Conservation (phyloP, 2,797 vertebrate species). For the Chrysolophus pictus region DNA sequence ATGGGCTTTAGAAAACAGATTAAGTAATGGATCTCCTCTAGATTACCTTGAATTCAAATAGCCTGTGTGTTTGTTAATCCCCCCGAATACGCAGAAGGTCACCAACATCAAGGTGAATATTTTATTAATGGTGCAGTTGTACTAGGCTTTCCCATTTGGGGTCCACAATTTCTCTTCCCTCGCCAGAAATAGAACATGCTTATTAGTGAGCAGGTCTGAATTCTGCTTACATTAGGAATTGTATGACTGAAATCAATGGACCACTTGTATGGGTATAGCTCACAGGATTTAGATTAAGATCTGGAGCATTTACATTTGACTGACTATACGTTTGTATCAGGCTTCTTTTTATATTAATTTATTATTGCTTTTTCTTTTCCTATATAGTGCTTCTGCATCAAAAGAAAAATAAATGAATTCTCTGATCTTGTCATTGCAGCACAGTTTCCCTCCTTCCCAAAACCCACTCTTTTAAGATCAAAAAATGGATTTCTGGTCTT, state of each 20-base stretch:
- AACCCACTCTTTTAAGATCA: neutral
- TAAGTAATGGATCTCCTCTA: slow-evolving; percentile 24
- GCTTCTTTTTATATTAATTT: slow-evolving; percentile 8
- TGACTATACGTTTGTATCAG: neutral
- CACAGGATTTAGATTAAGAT: slow-evolving; percentile 19
- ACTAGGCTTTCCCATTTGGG: neutral
- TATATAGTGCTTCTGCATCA: neutral
- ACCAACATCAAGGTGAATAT: slow-evolving; percentile 1
- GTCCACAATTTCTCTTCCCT: neutral
- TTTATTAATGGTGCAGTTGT: neutral
- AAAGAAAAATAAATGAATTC: neutral
- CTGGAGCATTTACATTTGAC: neutral
- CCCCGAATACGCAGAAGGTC: neutral
- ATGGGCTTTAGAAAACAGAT: slow-evolving; percentile 18
- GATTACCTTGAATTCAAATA: slow-evolving; percentile 5
- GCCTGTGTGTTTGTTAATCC: neutral
- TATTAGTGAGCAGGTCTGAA: neutral
- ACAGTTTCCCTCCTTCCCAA: neutral
- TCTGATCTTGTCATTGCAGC: slow-evolving; percentile 30
- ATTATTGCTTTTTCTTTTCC: neutral
- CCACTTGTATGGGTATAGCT: neutral
- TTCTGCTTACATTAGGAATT: slow-evolving; percentile 6
- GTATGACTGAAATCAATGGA: slow-evolving; percentile 6
- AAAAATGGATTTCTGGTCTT: slow-evolving; percentile 47
- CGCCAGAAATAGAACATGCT: neutral